Conservation (phyloP, 1,140 invertebrate genomes). For the Sweltsa coloradensis region DNA sequence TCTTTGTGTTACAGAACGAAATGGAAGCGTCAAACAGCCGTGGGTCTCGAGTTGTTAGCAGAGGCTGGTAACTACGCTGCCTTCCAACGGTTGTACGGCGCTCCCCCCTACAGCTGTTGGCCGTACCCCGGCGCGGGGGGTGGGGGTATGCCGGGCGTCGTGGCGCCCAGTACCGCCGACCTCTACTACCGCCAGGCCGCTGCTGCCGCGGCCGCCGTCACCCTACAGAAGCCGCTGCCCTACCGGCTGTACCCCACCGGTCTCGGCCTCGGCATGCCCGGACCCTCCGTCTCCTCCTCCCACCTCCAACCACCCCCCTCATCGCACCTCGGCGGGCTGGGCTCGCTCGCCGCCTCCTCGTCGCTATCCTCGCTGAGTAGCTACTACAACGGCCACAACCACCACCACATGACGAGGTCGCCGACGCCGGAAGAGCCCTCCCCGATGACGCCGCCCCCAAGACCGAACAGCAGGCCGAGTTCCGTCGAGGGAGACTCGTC, state of each 20-base stretch:
- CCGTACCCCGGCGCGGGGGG: constrained; percentile 44
- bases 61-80: constrained; percentile 96
- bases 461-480: constrained; percentile 24
- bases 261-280: constrained; percentile 37
- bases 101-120: constrained; percentile 38
- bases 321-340: constrained; percentile 40
- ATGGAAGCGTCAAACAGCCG: constrained; percentile 98
- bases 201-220: constrained; percentile 49
- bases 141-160: constrained; percentile 32
- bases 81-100: constrained; percentile 83
- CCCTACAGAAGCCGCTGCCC: constrained; percentile 76
- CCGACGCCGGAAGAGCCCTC: constrained; percentile 23
- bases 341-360: constrained; percentile 42
- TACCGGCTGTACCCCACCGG: constrained; percentile 59
- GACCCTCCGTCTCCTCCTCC: constrained; percentile 33
- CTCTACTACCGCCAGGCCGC: constrained; percentile 64
- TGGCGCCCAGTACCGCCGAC: constrained; percentile 50
- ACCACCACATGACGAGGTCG: constrained; percentile 25
- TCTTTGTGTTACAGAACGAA: constrained; percentile 97
- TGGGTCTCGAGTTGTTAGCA: constrained; percentile 87
- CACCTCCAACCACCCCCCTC: constrained; percentile 30
- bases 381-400: constrained; percentile 40
- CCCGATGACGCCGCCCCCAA: constrained; percentile 24
- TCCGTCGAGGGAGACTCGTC: background rate
- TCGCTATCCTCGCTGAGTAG: constrained; percentile 42